A percentile compares a stretch with the other conserved stretches of the same genome.
These are phyloP conservation scores for Eupsilia transversa DNA, from an alignment of 2,888 invertebrate genomes.

Conservation along the genomic window DNA sequence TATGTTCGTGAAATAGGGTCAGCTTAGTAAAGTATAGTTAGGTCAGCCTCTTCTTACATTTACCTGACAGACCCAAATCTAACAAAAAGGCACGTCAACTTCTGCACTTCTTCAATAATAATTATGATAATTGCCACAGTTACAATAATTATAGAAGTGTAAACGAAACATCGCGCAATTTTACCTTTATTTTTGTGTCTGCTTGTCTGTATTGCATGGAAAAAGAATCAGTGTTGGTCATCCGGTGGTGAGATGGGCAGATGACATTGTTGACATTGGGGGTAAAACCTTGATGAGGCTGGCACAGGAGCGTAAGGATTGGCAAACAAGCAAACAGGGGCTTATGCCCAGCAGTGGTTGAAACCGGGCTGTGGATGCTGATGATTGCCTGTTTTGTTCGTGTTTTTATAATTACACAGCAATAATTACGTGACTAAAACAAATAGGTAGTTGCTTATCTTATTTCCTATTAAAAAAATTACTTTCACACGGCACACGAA, in stretches of 20 bases:
- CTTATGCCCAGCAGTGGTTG: too few species aligned
- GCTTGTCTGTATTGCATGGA: background rate
- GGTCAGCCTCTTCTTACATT: too few species aligned
- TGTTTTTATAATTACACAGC: background rate
- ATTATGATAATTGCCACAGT: background rate
- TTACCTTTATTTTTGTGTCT: background rate
- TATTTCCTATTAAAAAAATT: background rate
- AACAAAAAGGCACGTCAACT: too few species aligned
- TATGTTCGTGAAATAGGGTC: slow-evolving; percentile 8
- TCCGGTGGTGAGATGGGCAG: background rate
- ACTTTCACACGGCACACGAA: slow-evolving; percentile 15
- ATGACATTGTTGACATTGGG: background rate
- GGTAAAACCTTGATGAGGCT: background rate
- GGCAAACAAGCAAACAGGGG: background rate
- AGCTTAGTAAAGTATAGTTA: background rate
- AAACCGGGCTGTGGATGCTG: background rate
- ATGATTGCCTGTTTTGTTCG: background rate
- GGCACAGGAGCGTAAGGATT: background rate
- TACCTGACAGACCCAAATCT: background rate
- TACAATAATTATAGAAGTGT: background rate
- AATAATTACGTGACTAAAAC: background rate
- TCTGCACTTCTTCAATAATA: too few species aligned
- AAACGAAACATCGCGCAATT: background rate
- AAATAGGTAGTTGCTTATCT: background rate
- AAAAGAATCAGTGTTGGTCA: background rate